These are phyloP conservation scores for Megaceryle alcyon DNA, from an alignment of 2,797 vertebrate genomes.

Conservation along the genomic window DNA sequence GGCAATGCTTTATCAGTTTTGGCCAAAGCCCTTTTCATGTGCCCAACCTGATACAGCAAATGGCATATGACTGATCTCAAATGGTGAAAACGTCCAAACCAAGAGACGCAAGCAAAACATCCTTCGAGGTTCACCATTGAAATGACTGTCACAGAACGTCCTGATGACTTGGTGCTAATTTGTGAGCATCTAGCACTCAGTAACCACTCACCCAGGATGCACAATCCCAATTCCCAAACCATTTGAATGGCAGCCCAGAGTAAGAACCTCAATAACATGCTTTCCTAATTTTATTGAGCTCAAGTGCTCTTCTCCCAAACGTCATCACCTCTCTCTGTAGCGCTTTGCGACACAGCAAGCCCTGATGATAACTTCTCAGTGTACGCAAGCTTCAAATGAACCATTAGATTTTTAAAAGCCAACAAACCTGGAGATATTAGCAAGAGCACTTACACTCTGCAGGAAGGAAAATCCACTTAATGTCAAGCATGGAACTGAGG, in stretches of 20 bases:
- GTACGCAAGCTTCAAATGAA: background rate
- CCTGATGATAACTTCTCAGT: fast-evolving
- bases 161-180: background rate
- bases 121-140: background rate
- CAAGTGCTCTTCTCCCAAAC: background rate
- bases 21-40: background rate
- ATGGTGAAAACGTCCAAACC: fast-evolving
- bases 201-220: background rate
- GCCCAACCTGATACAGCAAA: background rate
- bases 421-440: background rate
- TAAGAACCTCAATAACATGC: fast-evolving
- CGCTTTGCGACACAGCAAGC: background rate
- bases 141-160: background rate
- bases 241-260: background rate
- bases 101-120: fast-evolving
- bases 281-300: background rate
- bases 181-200: background rate
- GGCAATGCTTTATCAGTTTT: background rate
- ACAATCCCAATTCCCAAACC: background rate
- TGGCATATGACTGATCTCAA: fast-evolving
- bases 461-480: background rate
- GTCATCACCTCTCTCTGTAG: background rate
- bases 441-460: background rate
- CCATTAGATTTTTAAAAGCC: background rate
- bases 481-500: background rate